A percentile compares a stretch with the other conserved stretches of the same genome.
Evolutionary conservation across 2,113 vertebrate species (phyloP).

Genomic region (Brachyhypopomus occidentalis): DNA sequence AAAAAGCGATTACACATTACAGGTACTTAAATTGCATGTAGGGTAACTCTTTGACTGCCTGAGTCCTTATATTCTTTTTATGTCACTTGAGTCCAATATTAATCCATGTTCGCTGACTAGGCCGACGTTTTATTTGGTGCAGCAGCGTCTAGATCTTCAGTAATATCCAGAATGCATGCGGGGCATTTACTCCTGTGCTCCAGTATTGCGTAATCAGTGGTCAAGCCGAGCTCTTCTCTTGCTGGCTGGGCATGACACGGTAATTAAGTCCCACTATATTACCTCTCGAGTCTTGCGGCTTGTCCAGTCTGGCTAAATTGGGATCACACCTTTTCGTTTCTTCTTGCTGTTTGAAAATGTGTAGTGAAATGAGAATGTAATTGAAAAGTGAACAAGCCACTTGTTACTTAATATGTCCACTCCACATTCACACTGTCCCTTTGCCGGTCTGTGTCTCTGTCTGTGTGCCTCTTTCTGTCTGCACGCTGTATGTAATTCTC

Average conservation of each 20-base stretch:
- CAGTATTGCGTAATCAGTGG: conserved; percentile 36
- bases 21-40: too few relatives aligned
- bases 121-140: background rate
- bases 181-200: conserved; percentile 30
- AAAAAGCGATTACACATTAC: too few relatives aligned
- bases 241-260: conserved; percentile 20
- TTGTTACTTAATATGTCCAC: background rate
- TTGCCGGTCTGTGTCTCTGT: conserved; percentile 3
- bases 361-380: conserved; percentile 13
- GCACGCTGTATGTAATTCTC: conserved; percentile 3
- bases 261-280: conserved; percentile 24
- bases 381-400: conserved; percentile 2
- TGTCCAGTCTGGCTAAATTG: conserved; percentile 5
- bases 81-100: background rate
- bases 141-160: background rate
- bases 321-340: conserved; percentile 20
- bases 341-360: conserved; percentile 19
- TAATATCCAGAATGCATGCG: conserved; percentile 18
- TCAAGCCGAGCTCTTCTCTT: conserved; percentile 1
- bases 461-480: conserved; percentile 3
- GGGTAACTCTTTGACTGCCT: background rate
- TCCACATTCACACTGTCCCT: background rate
- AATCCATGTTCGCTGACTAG: background rate
- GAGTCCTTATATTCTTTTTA: background rate
- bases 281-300: conserved; percentile 24